These are phyloP conservation scores for Glaucomys volans DNA, from an alignment of 2,113 vertebrate genomes.

Conservation along the genomic window DNA sequence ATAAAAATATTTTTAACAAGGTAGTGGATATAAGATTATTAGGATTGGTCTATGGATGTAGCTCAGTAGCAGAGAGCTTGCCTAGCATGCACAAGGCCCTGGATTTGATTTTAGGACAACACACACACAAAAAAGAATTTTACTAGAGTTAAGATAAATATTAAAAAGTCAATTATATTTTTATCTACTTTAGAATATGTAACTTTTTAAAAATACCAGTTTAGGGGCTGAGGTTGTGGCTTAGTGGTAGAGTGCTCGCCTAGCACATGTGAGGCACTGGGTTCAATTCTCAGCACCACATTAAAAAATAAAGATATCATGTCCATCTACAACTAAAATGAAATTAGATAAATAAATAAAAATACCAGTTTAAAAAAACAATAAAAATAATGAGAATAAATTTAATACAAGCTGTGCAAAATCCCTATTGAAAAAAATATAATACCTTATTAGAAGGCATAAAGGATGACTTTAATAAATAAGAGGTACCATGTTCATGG, in stretches of 20 bases:
- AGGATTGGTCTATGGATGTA: not conserved
- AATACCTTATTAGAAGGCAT: not conserved
- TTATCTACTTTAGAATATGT: not conserved
- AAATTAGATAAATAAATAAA: not conserved
- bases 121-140: not conserved
- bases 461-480: not conserved
- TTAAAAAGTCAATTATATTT: constrained; percentile 21
- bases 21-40: not conserved
- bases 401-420: constrained; percentile 27
- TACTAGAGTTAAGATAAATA: not conserved
- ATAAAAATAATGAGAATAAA: not conserved
- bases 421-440: constrained; percentile 26
- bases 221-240: too few species aligned
- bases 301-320: too few species aligned
- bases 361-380: not conserved
- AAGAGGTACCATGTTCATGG: not conserved
- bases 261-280: too few species aligned
- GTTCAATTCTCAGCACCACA: too few species aligned
- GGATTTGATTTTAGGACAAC: not conserved
- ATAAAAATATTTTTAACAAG: constrained; percentile 18
- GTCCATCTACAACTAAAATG: too few species aligned
- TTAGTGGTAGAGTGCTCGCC: too few species aligned
- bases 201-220: too few species aligned
- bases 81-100: not conserved
- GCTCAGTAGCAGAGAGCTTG: not conserved